Evolutionary conservation across 2,888 invertebrate species (phyloP).

Genomic region (Scaptomyza caliginosa): DNA sequence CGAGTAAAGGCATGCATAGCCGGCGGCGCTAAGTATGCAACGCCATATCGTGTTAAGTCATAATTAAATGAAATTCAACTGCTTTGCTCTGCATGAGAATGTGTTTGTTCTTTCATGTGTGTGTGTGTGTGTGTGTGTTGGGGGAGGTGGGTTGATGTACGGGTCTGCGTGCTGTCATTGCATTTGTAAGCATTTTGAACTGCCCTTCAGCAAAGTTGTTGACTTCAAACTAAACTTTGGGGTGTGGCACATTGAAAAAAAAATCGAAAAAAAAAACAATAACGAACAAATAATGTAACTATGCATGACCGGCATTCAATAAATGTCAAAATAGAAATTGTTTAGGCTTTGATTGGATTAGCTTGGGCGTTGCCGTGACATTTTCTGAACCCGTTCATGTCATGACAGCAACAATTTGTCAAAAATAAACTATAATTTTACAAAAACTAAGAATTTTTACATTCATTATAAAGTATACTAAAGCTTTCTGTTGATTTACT

Average conservation of each 20-base stretch:
- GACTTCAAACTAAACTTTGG: conserved; percentile 35
- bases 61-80: conserved; percentile 72
- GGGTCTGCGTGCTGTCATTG: conserved; percentile 49
- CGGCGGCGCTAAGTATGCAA: conserved; percentile 69
- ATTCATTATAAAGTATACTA: too few species aligned
- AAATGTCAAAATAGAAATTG: conserved; percentile 42
- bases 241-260: conserved; percentile 34
- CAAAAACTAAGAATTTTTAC: too few species aligned
- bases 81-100: conserved; percentile 5
- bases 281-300: conserved; percentile 30
- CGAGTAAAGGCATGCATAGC: conserved; percentile 44
- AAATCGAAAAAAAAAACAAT: conserved; percentile 9
- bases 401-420: not conserved
- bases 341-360: conserved; percentile 53
- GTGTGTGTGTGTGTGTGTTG: not conserved
- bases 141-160: not conserved
- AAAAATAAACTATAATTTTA: too few species aligned
- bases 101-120: not conserved
- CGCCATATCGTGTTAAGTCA: conserved; percentile 71
- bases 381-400: not conserved
- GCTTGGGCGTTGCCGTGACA: conserved; percentile 32
- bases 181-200: conserved; percentile 48
- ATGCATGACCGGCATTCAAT: conserved; percentile 41
- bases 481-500: too few species aligned
- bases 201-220: conserved; percentile 55